phyloP scores from a whole-genome alignment of 2,113 vertebrate species.

The Sula dactylatra region DNA sequence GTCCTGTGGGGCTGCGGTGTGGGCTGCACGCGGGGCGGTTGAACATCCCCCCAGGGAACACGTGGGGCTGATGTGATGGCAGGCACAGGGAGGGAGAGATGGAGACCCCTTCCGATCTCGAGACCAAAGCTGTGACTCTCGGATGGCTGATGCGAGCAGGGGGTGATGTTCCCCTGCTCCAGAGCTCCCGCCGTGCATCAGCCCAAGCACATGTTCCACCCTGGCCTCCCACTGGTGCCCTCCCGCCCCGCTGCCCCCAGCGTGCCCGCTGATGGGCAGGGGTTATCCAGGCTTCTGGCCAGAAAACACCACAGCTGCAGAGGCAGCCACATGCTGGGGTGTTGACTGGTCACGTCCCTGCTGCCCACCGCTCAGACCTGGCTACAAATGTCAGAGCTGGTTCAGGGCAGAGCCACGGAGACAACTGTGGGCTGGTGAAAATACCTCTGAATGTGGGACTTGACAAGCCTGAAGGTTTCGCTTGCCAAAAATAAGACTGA shows the following conservation, averaged over 20 bases:
- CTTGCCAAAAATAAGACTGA: not conserved
- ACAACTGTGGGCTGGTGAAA: not conserved
- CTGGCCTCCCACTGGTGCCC: not conserved
- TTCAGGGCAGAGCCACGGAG: not conserved
- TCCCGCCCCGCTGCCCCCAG: not conserved
- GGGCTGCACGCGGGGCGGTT: fast-evolving
- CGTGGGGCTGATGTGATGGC: not conserved
- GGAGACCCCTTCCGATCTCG: fast-evolving
- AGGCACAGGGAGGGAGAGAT: not conserved
- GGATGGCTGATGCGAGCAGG: not conserved
- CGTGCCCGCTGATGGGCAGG: not conserved
- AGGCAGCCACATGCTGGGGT: not conserved
- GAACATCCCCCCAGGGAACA: not conserved
- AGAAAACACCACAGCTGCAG: not conserved
- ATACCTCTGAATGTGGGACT: not conserved
- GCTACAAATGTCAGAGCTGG: not conserved
- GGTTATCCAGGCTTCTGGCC: not conserved
- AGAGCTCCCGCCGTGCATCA: not conserved
- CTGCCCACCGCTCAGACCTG: not conserved
- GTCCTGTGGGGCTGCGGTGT: fast-evolving
- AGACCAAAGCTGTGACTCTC: not conserved
- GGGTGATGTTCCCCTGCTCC: not conserved
- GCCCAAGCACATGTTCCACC: not conserved
- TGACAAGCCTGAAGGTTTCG: not conserved
- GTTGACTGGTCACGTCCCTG: not conserved